phyloP scores from a whole-genome alignment of 30 jellyfish, hydroid and myxozoan genomes.

The Catostylus mosaicus region DNA sequence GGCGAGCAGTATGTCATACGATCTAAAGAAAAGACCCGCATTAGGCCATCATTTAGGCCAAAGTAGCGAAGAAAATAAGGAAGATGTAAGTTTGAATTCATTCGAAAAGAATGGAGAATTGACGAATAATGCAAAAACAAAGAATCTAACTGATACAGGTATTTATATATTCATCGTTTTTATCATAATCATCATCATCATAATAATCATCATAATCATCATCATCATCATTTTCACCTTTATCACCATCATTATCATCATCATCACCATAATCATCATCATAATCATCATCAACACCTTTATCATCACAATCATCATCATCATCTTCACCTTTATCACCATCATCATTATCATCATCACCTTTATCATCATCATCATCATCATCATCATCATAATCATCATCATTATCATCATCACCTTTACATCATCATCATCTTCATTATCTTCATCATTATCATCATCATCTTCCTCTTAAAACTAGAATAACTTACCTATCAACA shows the following conservation, averaged over 20 bases:
- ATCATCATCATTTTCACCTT: neutral
- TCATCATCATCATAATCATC: neutral
- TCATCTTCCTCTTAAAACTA: neutral
- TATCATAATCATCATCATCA: neutral
- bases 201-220: neutral
- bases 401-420: neutral
- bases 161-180: neutral
- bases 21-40: neutral
- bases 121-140: neutral
- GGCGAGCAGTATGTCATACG: conserved; percentile 3
- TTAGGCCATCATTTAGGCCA: neutral
- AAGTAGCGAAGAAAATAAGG: neutral
- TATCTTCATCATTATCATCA: neutral
- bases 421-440: neutral
- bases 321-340: neutral
- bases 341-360: neutral
- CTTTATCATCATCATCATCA: neutral
- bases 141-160: neutral
- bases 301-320: neutral
- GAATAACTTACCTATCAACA: too few relatives aligned
- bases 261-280: neutral
- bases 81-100: neutral
- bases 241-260: neutral
- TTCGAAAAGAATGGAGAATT: neutral
- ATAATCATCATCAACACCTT: neutral